Conservation (phyloP, 2,113 vertebrate genomes). For the Neoarius graeffei region DNA sequence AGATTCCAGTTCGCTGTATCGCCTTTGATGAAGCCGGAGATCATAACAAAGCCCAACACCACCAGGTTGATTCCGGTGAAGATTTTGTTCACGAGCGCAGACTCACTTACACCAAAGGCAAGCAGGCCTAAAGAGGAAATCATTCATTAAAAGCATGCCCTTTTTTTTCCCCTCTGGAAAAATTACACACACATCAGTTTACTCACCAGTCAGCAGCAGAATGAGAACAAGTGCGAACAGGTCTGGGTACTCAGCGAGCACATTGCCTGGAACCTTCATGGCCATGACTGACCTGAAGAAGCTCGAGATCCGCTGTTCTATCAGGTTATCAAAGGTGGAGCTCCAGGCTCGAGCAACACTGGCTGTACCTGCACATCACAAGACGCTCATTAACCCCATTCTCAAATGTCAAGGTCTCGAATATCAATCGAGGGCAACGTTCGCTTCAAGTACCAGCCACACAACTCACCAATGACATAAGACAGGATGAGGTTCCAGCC, state of each 20-base stretch:
- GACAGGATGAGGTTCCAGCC: constrained; percentile 98
- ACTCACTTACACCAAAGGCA: constrained; percentile 91
- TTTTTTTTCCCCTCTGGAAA: too few species aligned
- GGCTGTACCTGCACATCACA: constrained; percentile 78
- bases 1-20: constrained; percentile 86
- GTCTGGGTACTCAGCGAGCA: constrained; percentile 87
- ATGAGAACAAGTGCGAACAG: constrained; percentile 89
- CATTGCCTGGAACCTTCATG: constrained; percentile 71
- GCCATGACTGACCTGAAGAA: constrained; percentile 77
- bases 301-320: constrained; percentile 86
- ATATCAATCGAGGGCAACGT: neutral
- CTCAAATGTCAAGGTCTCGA: neutral
- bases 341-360: constrained; percentile 95
- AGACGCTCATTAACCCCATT: neutral
- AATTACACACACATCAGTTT: neutral
- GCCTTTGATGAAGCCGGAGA: constrained; percentile 89
- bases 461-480: constrained; percentile 87
- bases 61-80: constrained; percentile 90
- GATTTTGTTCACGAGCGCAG: constrained; percentile 91
- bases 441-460: neutral
- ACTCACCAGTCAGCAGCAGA: constrained; percentile 84
- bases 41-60: constrained; percentile 87
- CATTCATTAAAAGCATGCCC: neutral
- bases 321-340: constrained; percentile 88
- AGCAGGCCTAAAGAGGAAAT: constrained; percentile 76